These are phyloP conservation scores for Spisula subtruncata DNA, from an alignment of 2,888 invertebrate genomes.

Conservation along the genomic window DNA sequence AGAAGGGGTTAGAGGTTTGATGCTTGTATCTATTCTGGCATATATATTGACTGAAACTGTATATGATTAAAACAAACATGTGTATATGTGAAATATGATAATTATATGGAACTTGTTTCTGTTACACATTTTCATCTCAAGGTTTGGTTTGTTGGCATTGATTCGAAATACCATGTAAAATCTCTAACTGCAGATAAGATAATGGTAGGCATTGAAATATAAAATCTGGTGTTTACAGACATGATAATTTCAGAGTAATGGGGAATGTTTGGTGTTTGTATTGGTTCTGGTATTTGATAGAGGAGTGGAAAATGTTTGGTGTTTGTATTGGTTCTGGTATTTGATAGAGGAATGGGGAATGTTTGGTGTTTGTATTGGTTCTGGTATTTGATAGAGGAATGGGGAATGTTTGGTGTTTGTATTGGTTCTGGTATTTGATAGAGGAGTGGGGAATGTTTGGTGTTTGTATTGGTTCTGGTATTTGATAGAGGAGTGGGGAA, in stretches of 20 bases:
- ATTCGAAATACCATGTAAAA: not conserved
- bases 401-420: not conserved
- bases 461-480: constrained; percentile 10
- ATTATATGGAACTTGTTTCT: not conserved
- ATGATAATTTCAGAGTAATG: not conserved
- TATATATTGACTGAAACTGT: no score
- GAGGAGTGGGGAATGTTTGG: not conserved
- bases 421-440: not conserved
- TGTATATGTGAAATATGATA: no score
- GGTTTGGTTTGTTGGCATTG: not conserved
- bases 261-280: not conserved
- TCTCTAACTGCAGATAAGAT: constrained; percentile 24
- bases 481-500: not conserved
- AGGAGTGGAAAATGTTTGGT: not conserved
- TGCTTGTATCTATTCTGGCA: no score
- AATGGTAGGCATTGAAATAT: constrained; percentile 2
- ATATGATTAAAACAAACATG: no score
- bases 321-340: constrained; percentile 8
- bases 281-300: not conserved
- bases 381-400: not conserved
- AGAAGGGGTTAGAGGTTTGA: no score
- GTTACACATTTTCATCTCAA: not conserved
- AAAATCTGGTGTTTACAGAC: constrained; percentile 36
- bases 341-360: not conserved
- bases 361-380: not conserved